A percentile compares a stretch with the other conserved stretches of the same genome.
phyloP scores from a whole-genome alignment of 2,888 invertebrate genomes.

The Pantelozetes paolii region DNA sequence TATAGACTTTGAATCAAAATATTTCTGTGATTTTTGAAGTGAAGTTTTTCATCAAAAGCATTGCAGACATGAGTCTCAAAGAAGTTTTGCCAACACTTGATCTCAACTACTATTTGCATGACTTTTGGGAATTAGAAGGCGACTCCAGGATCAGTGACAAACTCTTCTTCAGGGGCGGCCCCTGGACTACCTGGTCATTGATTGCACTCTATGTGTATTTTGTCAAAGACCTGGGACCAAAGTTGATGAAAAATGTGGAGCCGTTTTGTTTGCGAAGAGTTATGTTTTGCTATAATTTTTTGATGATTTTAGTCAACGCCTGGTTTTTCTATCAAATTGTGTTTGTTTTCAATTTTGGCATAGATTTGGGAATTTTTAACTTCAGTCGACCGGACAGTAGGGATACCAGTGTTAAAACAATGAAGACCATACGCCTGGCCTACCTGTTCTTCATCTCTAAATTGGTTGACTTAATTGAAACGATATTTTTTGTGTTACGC shows the following conservation, averaged over 20 bases:
- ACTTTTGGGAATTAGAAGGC: slow-evolving; percentile 43
- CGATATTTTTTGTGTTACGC: slow-evolving; percentile 46
- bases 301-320: slow-evolving; percentile 40
- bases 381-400: slow-evolving; percentile 20
- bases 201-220: slow-evolving; percentile 42
- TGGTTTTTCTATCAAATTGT: slow-evolving; percentile 41
- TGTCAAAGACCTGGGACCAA: slow-evolving; percentile 41
- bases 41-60: too few relatives aligned
- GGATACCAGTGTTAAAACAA: slow-evolving; percentile 28
- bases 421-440: slow-evolving; percentile 33
- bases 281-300: slow-evolving; percentile 40
- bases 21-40: too few relatives aligned
- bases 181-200: slow-evolving; percentile 41
- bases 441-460: slow-evolving; percentile 42
- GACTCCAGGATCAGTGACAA: slow-evolving; percentile 38
- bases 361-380: slow-evolving; percentile 31
- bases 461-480: slow-evolving; percentile 45
- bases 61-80: too few relatives aligned
- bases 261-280: slow-evolving; percentile 34
- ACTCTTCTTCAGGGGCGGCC: slow-evolving; percentile 37
- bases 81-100: not conserved
- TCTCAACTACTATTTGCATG: not conserved
- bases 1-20: too few relatives aligned
- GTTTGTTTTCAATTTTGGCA: slow-evolving; percentile 15
- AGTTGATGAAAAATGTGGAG: slow-evolving; percentile 42